Conservation (phyloP, 2,113 vertebrate genomes). For the Elephas maximus region DNA sequence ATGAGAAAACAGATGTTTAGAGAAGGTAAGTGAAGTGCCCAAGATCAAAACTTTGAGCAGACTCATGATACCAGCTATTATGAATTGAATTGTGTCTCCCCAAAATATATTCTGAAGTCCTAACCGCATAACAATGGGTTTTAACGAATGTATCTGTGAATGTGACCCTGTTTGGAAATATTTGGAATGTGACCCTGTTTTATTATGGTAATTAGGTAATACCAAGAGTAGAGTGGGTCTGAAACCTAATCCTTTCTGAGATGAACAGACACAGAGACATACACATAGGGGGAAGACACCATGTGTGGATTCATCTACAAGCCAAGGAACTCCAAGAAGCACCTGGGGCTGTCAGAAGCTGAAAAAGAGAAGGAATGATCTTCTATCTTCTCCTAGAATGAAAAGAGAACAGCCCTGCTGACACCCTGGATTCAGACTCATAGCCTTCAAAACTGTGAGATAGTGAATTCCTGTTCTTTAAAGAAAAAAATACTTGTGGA, state of each 20-base stretch:
- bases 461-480: not conserved
- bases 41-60: slow-evolving; percentile 29
- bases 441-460: not conserved
- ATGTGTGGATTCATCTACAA: not conserved
- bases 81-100: not conserved
- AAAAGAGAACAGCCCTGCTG: not conserved
- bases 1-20: slow-evolving; percentile 45
- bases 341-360: too few relatives aligned
- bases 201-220: not conserved
- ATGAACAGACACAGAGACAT: not conserved
- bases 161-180: not conserved
- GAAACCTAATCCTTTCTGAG: not conserved
- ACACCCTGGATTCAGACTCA: not conserved
- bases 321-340: not conserved
- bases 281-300: not conserved
- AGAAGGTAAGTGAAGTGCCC: not conserved
- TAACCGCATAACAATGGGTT: not conserved
- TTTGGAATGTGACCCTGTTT: not conserved
- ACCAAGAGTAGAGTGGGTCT: not conserved
- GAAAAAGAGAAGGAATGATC: not conserved
- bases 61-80: not conserved
- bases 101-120: not conserved
- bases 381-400: not conserved
- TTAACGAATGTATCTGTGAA: not conserved
- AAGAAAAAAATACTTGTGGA: too few relatives aligned